A percentile compares a stretch with the other conserved stretches of the same genome.
Evolutionary conservation across 1,140 invertebrate genomes (phyloP).

Genomic region (Drosophila ananassae): DNA sequence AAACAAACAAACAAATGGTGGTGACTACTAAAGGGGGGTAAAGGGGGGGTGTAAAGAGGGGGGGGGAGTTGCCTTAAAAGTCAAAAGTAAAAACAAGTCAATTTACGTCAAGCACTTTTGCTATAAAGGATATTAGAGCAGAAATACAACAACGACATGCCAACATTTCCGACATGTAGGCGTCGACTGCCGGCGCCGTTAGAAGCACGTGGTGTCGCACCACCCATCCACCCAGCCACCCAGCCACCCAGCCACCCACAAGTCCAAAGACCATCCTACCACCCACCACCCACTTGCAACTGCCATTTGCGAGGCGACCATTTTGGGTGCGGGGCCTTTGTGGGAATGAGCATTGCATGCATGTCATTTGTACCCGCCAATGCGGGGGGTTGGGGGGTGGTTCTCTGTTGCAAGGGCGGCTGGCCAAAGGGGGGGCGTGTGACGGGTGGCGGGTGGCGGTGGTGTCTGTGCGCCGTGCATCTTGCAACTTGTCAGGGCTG

Average conservation of each 20-base stretch:
- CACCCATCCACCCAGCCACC: background rate
- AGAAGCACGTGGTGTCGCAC: constrained; percentile 43
- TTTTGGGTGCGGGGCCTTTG: constrained; percentile 49
- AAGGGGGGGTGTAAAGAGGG: no score
- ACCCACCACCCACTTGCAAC: constrained; percentile 34
- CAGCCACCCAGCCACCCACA: background rate
- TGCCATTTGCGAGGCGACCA: constrained; percentile 77
- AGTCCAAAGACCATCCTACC: no score
- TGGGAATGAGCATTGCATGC: constrained; percentile 66
- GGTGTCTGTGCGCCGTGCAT: constrained; percentile 43
- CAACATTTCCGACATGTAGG: constrained; percentile 83
- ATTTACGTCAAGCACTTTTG: constrained; percentile 83
- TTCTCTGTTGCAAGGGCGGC: background rate
- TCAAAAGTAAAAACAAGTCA: constrained; percentile 83
- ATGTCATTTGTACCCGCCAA: constrained; percentile 76
- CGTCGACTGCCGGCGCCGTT: constrained; percentile 77
- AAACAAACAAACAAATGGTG: constrained; percentile 50
- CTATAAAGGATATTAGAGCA: constrained; percentile 83
- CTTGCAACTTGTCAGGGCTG: constrained; percentile 53
- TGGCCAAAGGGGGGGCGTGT: constrained; percentile 3
- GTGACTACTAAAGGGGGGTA: background rate
- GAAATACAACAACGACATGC: constrained; percentile 83
- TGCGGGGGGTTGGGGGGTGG: background rate
- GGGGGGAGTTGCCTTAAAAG: constrained; percentile 63
- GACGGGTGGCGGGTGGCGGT: no score